Evolutionary conservation across 2,888 invertebrate species (phyloP).

Genomic region (Cephus rjabovi): DNA sequence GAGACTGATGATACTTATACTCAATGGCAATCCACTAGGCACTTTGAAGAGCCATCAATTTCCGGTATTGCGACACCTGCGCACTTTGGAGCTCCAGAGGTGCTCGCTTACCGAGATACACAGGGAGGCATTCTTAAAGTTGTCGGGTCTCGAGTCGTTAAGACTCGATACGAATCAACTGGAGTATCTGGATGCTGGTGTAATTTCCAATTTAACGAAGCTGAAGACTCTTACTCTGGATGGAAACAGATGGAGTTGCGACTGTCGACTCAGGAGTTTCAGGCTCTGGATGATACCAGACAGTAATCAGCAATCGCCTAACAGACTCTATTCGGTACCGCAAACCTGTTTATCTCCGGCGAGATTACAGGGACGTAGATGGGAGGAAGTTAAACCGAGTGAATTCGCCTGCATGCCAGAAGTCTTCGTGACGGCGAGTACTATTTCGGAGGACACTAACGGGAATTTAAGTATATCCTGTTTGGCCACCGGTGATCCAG

Average conservation of each 20-base stretch:
- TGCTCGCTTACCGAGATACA: constrained; percentile 83
- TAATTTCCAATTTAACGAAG: constrained; percentile 79
- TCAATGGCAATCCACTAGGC: constrained; percentile 86
- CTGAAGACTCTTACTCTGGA: constrained; percentile 85
- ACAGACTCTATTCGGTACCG: constrained; percentile 81
- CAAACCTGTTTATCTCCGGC: constrained; percentile 81
- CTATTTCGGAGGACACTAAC: constrained; percentile 81
- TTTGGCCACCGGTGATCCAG: constrained; percentile 84
- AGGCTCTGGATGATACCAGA: constrained; percentile 81
- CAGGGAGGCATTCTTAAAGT: constrained; percentile 80
- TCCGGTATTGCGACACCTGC: constrained; percentile 82
- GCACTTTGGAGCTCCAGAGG: constrained; percentile 82
- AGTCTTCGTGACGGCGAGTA: constrained; percentile 68
- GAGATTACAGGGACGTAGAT: constrained; percentile 76
- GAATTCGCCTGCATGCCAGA: constrained; percentile 88
- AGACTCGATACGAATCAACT: constrained; percentile 86
- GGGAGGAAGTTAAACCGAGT: constrained; percentile 81
- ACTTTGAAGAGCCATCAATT: constrained; percentile 82
- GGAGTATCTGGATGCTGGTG: constrained; percentile 75
- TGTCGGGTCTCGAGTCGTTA: constrained; percentile 80
- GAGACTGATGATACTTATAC: constrained; percentile 79
- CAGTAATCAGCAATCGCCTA: constrained; percentile 61
- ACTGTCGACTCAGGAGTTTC: constrained; percentile 86
- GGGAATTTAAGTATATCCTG: constrained; percentile 86
- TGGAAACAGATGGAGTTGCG: constrained; percentile 91